These are phyloP conservation scores for Volucella zonaria DNA, from an alignment of 2,888 invertebrate genomes.

Conservation along the genomic window DNA sequence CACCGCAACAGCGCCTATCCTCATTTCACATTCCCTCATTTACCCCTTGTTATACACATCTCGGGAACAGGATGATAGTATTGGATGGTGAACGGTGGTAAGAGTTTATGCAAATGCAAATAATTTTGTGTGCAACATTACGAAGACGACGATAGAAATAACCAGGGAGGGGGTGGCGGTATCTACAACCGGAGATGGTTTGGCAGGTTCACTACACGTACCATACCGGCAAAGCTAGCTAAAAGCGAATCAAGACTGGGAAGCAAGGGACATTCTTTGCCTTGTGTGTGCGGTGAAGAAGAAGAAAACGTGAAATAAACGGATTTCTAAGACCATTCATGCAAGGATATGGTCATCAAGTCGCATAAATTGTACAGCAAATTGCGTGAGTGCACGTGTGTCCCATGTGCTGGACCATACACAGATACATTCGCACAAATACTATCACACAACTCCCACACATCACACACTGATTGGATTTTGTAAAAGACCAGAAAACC, in stretches of 20 bases:
- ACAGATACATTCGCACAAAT: slow-evolving; percentile 6
- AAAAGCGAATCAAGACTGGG: too few relatives aligned
- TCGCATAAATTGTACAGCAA: slow-evolving; percentile 73
- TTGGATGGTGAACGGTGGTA: slow-evolving; percentile 2
- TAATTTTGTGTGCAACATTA: slow-evolving; percentile 72
- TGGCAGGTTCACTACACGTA: slow-evolving; percentile 23
- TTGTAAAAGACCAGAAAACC: slow-evolving; percentile 72
- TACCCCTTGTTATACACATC: slow-evolving; percentile 26
- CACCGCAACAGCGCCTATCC: slow-evolving; percentile 28
- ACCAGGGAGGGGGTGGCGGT: slow-evolving; percentile 57
- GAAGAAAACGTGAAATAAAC: slow-evolving; percentile 74
- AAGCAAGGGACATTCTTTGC: slow-evolving; percentile 5
- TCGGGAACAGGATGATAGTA: slow-evolving; percentile 33
- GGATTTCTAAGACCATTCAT: slow-evolving; percentile 73
- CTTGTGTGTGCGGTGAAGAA: slow-evolving; percentile 64
- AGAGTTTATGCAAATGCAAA: slow-evolving; percentile 72
- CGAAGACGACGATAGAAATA: slow-evolving; percentile 70
- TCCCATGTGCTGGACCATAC: slow-evolving; percentile 59
- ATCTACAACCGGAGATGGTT: background rate
- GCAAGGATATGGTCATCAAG: slow-evolving; percentile 73
- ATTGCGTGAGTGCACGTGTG: slow-evolving; percentile 73
- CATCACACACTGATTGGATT: slow-evolving; percentile 70
- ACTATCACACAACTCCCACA: background rate
- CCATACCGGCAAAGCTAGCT: slow-evolving; percentile 34
- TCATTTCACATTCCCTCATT: background rate